Base-by-base conservation (phyloP, 2,888 invertebrate genomes). In the Cerceris ruficornis region DNA sequence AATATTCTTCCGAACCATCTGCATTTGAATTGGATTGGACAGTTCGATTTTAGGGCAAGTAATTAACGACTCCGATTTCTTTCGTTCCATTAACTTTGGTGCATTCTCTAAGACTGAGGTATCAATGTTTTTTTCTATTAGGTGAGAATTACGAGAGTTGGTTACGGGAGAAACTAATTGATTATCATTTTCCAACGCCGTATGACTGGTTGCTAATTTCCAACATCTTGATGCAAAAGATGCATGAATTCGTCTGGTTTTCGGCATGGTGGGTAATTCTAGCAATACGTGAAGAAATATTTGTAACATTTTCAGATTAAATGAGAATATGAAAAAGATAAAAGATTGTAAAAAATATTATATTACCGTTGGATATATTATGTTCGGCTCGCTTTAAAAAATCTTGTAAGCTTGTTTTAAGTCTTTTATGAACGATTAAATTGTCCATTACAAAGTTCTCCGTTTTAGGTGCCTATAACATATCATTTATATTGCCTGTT, bases 371-470 rank as follows among this genome's bases (percentile, higher is more conserved):
- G 1, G 50, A 52, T 54, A 67, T 54, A 46, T 75, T 75, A 46
- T 74, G 75, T 74, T 83, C 83, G 15, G 82, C 79, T 70, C 88
- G 83, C 62, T 81, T 78, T 15, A 90, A 69, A 75, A 87, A 90
- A 43, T 86, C 82, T 5, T 81, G 59, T 28, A 89, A 73, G 59
- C 88, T 85, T 11, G 69, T 77, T 60, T 77, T 85, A n/a, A 90
- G 83, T 55, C 78, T 83, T 13, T 80, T 78, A 42, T 72, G 74
- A 0, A 77, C 54, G 54, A 69, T 75, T 39, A 89, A 81, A 68
- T 77, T 74, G n/a, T 86, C 79, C 41, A 62, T 57, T 49, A 49
- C 9, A 41, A 42, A 64, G 17, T 60, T 41, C 15, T 68, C 58
- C 46, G 57, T 57, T 8, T 57, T 54, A 41, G 52, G 13, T 46